Evolutionary conservation across 2,113 vertebrate species (phyloP).

Genomic region (Sula dactylatra): DNA sequence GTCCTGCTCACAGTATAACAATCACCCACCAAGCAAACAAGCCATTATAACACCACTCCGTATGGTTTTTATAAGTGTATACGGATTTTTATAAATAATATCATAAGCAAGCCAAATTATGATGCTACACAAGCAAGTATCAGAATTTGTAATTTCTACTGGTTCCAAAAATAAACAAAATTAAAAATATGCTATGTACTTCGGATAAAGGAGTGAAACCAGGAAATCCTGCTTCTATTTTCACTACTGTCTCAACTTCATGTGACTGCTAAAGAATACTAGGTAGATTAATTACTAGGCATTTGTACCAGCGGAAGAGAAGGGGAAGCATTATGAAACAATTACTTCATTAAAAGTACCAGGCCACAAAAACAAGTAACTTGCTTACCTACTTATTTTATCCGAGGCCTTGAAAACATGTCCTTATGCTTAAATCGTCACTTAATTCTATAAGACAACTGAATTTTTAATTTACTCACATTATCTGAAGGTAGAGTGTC

Average conservation of each 20-base stretch:
- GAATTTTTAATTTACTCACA: conserved; percentile 67
- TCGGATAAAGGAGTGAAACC: not conserved
- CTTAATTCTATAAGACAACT: not conserved
- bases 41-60: not conserved
- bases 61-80: not conserved
- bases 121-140: not conserved
- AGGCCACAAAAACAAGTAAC: not conserved
- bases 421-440: not conserved
- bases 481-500: conserved; percentile 65
- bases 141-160: not conserved
- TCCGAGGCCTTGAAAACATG: accelerated
- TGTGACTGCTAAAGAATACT: not conserved
- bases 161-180: not conserved
- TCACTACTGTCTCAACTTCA: not conserved
- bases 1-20: not conserved
- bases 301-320: not conserved
- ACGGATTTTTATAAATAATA: not conserved
- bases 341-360: not conserved
- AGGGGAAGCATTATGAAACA: not conserved
- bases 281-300: not conserved
- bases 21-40: not conserved
- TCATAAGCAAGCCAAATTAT: not conserved
- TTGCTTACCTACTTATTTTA: not conserved
- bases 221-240: not conserved
- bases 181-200: not conserved